Base-by-base conservation (phyloP, 1,140 invertebrate species). In the Reticulitermes speratus region DNA sequence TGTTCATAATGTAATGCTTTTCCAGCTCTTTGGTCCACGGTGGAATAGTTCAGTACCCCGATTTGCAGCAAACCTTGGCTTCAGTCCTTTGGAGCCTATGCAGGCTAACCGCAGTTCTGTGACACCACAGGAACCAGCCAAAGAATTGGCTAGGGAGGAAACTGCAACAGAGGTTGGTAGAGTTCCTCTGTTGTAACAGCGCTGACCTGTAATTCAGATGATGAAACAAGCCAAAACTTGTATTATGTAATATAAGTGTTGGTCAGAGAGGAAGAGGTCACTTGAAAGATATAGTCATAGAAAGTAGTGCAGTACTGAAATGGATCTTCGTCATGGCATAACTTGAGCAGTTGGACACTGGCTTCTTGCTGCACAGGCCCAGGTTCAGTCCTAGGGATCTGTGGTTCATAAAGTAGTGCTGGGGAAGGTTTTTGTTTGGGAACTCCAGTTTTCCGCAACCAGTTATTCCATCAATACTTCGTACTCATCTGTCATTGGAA, bases 31-130 rank as follows among this genome's bases (percentile, higher is more conserved):
- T 92, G 95, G 95, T 38, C 94, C 95, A 55, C 94, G 95, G 87
- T 96, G 96, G 95, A 96, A 95, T 90, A 91, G 93, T 45, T 94
- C 93, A 69, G 94, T 96, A 92, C 96, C 96, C 75, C 94, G 95
- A 90, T 96, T 96, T 92, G 96, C 96, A 25, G 94, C 95, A 21
- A 96, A 96, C 90, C 91, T 96, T 83, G 94, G 95, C 87, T 93
- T 93, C 85, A 94, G 93, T 87, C 96, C 96, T 3, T 91, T 97
- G 16, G 95, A 96, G 89, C 96, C 96, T 0, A 92, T 95, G 69
- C 96, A 95, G 91, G 94, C 93, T 86, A 88, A 88, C 32, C 2
- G n/a, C 7, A n/a, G 65, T 25, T 65, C 88, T 16, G 90, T 90
- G 65, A 23, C 84, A 23, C 90, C 89, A 82, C 88, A 88, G n/a